Evolutionary conservation across 1,140 invertebrate species (phyloP).

Genomic region (Episyrphus balteatus): DNA sequence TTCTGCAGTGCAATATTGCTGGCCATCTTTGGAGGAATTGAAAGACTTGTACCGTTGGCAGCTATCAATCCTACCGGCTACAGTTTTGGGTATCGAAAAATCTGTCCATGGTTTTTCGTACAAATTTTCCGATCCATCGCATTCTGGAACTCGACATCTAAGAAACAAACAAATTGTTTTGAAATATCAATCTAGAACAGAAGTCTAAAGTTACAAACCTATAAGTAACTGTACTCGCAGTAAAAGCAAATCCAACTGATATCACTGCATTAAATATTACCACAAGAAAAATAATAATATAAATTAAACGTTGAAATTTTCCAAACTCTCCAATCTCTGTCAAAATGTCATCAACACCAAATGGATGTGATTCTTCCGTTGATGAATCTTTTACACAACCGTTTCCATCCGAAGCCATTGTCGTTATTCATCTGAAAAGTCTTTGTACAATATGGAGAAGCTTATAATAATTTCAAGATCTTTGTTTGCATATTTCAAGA

Average conservation of each 20-base stretch:
- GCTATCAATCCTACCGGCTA: slow-evolving; percentile 37
- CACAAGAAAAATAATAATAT: slow-evolving; percentile 40
- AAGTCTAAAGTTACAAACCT: slow-evolving; percentile 39
- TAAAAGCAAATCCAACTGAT: slow-evolving; percentile 45
- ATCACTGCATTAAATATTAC: slow-evolving; percentile 43
- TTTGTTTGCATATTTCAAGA: too few relatives aligned
- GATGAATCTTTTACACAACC: too few relatives aligned
- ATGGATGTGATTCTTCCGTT: too few relatives aligned
- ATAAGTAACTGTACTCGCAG: slow-evolving; percentile 45
- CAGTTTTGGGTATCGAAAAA: slow-evolving; percentile 39
- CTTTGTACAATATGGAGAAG: too few relatives aligned
- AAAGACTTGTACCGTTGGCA: slow-evolving; percentile 29
- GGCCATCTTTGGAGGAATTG: not conserved
- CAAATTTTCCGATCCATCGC: slow-evolving; percentile 36
- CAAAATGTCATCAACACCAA: slow-evolving; percentile 20
- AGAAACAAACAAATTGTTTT: too few relatives aligned
- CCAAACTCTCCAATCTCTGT: slow-evolving; percentile 40
- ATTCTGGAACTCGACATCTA: slow-evolving; percentile 54
- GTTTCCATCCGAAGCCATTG: too few relatives aligned
- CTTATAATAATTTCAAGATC: too few relatives aligned
- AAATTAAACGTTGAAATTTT: slow-evolving; percentile 43
- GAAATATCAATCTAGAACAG: too few relatives aligned
- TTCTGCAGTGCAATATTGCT: slow-evolving; percentile 25
- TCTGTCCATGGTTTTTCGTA: slow-evolving; percentile 44
- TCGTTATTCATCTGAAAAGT: too few relatives aligned